phyloP scores from a whole-genome alignment of 2,113 vertebrate species.

The Dryoscopus gambensis region DNA sequence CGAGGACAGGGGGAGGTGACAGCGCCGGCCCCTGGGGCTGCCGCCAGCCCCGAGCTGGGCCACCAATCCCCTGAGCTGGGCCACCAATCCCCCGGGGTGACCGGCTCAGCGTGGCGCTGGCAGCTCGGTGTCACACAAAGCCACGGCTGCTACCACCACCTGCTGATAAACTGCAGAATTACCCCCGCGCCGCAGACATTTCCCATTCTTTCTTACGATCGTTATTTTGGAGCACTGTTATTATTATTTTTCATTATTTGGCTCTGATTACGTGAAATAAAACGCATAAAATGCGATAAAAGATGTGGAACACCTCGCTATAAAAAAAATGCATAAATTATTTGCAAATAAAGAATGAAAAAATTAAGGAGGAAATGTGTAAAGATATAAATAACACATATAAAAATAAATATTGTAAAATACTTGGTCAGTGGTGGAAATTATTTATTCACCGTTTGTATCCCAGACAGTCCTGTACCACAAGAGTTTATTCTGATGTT shows the following conservation, averaged over 20 bases:
- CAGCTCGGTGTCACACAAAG: accelerated
- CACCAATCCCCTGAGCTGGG: too few species aligned
- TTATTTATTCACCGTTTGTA: background rate
- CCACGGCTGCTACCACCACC: constrained; percentile 36
- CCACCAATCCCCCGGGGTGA: too few species aligned
- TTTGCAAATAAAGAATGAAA: background rate
- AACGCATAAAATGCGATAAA: too few species aligned
- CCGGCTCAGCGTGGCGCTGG: background rate
- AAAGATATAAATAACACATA: background rate
- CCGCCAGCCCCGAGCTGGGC: too few species aligned
- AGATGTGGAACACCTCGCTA: accelerated
- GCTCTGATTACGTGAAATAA: background rate
- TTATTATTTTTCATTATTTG: background rate
- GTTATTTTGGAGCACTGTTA: accelerated
- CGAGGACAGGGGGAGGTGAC: background rate
- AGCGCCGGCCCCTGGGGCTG: accelerated
- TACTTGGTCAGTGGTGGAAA: background rate
- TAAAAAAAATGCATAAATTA: background rate
- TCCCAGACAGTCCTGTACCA: background rate
- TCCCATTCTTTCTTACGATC: accelerated
- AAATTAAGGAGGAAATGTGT: too few species aligned
- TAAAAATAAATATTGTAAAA: background rate
- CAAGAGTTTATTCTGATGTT: background rate
- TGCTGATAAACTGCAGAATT: background rate
- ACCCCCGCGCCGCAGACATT: background rate